Conservation (phyloP, 2,888 invertebrate species). For the Drymonia ruficornis region DNA sequence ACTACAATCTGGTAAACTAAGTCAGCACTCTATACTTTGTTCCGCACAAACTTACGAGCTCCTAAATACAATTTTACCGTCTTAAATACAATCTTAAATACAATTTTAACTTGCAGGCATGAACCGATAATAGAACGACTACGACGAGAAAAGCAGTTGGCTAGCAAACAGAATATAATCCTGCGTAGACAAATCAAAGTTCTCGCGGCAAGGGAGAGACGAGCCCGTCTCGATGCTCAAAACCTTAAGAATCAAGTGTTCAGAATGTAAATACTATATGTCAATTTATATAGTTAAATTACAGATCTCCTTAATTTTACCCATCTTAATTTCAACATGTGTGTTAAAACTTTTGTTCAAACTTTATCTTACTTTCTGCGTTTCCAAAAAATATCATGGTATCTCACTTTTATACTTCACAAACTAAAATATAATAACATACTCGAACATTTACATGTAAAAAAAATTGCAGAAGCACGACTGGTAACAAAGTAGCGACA, state of each 20-base stretch:
- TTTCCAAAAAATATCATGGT: too few species aligned
- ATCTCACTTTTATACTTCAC: too few species aligned
- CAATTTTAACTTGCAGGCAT: slow-evolving; percentile 70
- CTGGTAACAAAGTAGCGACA: slow-evolving; percentile 65
- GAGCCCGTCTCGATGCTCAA: slow-evolving; percentile 75
- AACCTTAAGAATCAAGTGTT: slow-evolving; percentile 78
- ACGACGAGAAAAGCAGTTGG: slow-evolving; percentile 74
- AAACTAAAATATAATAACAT: not conserved
- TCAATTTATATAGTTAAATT: not conserved
- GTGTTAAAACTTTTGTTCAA: too few species aligned
- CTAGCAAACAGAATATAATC: slow-evolving; percentile 72
- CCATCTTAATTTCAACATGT: too few species aligned
- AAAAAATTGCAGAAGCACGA: slow-evolving; percentile 61
- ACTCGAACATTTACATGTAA: not conserved
- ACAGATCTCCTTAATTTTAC: too few species aligned
- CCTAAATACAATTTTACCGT: too few species aligned
- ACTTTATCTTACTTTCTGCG: too few species aligned
- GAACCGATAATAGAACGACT: slow-evolving; percentile 75
- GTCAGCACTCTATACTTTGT: not conserved
- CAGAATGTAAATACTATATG: slow-evolving; percentile 61
- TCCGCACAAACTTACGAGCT: too few species aligned
- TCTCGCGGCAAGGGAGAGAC: slow-evolving; percentile 70
- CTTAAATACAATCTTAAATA: too few species aligned
- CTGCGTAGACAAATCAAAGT: slow-evolving; percentile 77
- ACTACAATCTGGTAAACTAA: slow-evolving; percentile 67